Conservation (phyloP, 1,140 invertebrate genomes). For the Camponotus floridanus region DNA sequence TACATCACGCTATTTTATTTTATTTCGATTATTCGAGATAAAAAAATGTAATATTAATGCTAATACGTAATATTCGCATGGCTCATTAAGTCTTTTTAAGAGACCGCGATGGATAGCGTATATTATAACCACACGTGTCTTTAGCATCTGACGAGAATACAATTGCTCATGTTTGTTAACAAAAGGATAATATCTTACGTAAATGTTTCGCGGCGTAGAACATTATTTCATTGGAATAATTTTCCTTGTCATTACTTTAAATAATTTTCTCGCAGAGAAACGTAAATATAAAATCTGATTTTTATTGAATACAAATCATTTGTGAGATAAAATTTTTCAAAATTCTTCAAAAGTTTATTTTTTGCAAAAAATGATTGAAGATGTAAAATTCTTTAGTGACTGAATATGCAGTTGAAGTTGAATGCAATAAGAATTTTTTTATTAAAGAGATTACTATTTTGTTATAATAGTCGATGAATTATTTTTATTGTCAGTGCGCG, state of each 20-base stretch:
- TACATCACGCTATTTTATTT: background rate
- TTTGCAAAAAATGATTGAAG: background rate
- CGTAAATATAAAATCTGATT: background rate
- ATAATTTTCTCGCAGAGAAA: background rate
- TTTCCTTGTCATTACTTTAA: background rate
- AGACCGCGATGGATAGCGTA: background rate
- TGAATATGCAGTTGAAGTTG: background rate
- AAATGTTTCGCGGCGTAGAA: background rate
- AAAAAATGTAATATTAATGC: background rate
- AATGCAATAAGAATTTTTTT: background rate
- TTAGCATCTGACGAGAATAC: background rate
- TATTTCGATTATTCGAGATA: background rate
- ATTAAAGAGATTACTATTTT: conserved; percentile 6
- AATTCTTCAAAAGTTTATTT: background rate
- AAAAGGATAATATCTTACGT: conserved; percentile 11
- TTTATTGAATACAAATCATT: background rate
- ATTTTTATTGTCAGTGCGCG: background rate
- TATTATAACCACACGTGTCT: conserved; percentile 17
- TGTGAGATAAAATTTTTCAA: background rate
- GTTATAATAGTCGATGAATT: background rate
- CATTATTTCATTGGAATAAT: background rate
- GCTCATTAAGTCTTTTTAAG: conserved; percentile 1
- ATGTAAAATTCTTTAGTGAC: background rate
- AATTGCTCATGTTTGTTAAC: conserved; percentile 7
- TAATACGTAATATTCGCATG: conserved; percentile 17